Evolutionary conservation across 2,888 invertebrate genomes (phyloP).

Genomic region (Heliconius cydno): DNA sequence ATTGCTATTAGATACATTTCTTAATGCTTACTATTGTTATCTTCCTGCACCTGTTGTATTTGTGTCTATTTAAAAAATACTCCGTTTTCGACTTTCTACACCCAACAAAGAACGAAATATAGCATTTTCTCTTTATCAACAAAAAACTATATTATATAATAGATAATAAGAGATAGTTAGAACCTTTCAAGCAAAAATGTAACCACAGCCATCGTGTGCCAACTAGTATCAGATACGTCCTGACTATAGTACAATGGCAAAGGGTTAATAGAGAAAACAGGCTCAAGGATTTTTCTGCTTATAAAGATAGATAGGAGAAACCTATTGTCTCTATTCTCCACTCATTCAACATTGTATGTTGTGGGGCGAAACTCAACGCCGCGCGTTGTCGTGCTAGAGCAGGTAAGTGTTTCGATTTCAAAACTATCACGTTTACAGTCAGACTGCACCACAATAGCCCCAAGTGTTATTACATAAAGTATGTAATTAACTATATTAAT

Average conservation of each 20-base stretch:
- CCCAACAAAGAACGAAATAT: not conserved
- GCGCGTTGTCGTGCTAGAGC: not conserved
- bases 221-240: not conserved
- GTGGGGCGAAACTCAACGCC: not conserved
- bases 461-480: not conserved
- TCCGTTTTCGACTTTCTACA: too few species aligned
- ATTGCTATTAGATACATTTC: not conserved
- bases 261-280: not conserved
- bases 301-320: not conserved
- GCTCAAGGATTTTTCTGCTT: not conserved
- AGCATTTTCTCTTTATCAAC: not conserved
- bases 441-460: not conserved
- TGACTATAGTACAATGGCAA: not conserved
- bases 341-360: not conserved
- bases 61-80: not conserved
- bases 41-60: not conserved
- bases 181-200: not conserved
- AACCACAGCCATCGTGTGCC: not conserved
- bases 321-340: not conserved
- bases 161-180: not conserved
- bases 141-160: not conserved
- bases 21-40: not conserved
- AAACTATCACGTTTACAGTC: not conserved
- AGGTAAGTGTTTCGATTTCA: not conserved
- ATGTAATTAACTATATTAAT: not conserved